phyloP scores from a whole-genome alignment of 2,113 vertebrate species.

The Prinia subflava region DNA sequence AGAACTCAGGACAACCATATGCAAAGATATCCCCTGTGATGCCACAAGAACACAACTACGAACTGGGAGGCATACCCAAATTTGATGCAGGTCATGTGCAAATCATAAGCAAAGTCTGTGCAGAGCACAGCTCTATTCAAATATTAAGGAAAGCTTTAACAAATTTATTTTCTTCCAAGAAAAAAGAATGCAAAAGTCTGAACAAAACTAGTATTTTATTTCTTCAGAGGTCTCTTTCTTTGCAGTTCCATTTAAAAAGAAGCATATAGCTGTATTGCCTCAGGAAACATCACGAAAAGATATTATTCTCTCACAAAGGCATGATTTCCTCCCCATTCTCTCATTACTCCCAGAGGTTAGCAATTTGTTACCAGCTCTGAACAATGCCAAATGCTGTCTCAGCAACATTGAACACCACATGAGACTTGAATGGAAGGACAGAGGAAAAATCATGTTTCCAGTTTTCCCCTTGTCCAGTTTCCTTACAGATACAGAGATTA shows the following conservation, averaged over 20 bases:
- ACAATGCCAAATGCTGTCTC: constrained; percentile 7
- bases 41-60: background rate
- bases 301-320: background rate
- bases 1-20: background rate
- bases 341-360: background rate
- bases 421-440: background rate
- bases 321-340: background rate
- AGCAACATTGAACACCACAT: background rate
- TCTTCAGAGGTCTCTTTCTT: background rate
- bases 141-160: background rate
- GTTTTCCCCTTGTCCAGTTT: background rate
- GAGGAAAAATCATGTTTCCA: background rate
- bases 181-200: background rate
- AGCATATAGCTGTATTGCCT: background rate
- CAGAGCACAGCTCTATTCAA: background rate
- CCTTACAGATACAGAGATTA: background rate
- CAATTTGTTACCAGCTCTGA: background rate
- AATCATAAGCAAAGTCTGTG: background rate
- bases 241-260: background rate
- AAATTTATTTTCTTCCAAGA: background rate
- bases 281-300: background rate
- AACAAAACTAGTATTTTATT: background rate
- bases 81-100: background rate
- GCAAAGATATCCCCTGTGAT: background rate
- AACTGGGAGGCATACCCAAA: background rate